These are phyloP conservation scores for Drosophila subobscura DNA, from an alignment of 1,140 invertebrate genomes.

Conservation along the genomic window DNA sequence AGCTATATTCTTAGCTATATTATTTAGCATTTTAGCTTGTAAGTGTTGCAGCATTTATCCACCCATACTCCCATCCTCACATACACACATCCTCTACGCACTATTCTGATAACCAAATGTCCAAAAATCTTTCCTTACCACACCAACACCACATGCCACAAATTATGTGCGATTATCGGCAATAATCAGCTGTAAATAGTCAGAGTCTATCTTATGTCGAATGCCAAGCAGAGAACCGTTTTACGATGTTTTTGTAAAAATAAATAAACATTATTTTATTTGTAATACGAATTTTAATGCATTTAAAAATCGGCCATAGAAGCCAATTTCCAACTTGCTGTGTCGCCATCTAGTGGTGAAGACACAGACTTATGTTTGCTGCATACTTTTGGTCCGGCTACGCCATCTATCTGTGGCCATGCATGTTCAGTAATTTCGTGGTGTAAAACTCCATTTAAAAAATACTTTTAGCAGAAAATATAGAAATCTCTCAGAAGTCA, in stretches of 20 bases:
- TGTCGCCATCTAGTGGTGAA: no score
- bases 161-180: constrained; percentile 20
- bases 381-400: no score
- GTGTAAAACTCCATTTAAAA: not conserved
- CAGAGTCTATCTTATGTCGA: constrained; percentile 49
- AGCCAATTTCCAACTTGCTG: no score
- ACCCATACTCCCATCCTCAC: constrained; percentile 21
- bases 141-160: not conserved
- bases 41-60: constrained; percentile 73
- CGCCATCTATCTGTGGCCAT: no score
- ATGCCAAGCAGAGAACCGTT: constrained; percentile 23
- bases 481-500: constrained; percentile 33
- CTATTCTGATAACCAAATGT: constrained; percentile 33
- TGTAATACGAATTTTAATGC: not conserved
- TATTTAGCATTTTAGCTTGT: constrained; percentile 52
- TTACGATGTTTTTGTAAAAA: constrained; percentile 45
- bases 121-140: constrained; percentile 65
- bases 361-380: no score
- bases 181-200: constrained; percentile 75
- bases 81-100: constrained; percentile 17
- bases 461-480: constrained; percentile 51
- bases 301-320: not conserved
- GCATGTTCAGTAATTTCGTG: not conserved
- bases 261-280: constrained; percentile 33
- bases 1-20: constrained; percentile 51